Conservation (phyloP, 1,140 invertebrate genomes). For the Trichomalopsis sarcophagae region DNA sequence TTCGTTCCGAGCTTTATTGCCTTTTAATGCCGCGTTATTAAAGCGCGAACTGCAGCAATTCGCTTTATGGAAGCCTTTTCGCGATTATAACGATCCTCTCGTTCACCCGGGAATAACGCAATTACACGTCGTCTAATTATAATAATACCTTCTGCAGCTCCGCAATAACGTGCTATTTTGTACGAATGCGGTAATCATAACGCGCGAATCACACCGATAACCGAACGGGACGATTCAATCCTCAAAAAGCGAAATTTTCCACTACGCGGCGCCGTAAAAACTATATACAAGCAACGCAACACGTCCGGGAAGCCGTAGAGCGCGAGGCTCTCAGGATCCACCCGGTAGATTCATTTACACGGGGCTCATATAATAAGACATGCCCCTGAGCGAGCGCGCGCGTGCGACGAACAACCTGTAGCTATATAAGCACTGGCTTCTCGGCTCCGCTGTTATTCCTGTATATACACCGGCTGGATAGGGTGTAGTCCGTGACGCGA, state of each 20-base stretch:
- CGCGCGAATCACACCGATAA: neutral
- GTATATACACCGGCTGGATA: neutral
- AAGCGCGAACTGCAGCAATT: neutral
- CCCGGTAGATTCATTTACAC: conserved; percentile 15
- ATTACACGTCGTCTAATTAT: neutral
- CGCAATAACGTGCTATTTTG: neutral
- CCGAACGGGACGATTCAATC: neutral
- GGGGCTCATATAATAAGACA: conserved; percentile 18
- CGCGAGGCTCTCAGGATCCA: neutral
- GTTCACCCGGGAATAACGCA: neutral
- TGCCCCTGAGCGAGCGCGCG: neutral
- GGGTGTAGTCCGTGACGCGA: conserved; percentile 20
- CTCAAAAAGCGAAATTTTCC: neutral
- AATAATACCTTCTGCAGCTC: neutral
- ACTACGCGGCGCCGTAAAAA: neutral
- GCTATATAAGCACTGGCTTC: neutral
- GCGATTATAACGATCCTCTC: neutral
- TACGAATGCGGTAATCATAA: neutral
- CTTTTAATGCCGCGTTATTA: neutral
- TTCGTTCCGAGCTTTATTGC: no score
- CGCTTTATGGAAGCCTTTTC: neutral
- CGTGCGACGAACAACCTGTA: conserved; percentile 21
- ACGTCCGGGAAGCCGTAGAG: neutral
- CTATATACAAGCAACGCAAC: neutral
- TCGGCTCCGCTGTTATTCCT: neutral